Evolutionary conservation across 2,888 invertebrate species (phyloP).

Genomic region (Galeopsomyia nigrocyanea): DNA sequence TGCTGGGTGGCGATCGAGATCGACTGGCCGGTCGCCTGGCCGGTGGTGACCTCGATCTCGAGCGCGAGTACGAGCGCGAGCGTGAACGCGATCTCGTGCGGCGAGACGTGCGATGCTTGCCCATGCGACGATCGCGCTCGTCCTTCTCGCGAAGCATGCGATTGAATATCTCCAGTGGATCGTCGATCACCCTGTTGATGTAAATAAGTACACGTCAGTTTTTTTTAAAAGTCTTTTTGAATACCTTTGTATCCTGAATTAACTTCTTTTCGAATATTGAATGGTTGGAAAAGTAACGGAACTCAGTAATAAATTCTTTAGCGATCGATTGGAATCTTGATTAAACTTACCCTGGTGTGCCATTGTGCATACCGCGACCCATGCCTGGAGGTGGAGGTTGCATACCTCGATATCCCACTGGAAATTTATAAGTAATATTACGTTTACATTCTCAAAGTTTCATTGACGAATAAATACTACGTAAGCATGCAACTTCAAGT

Average conservation of each 20-base stretch:
- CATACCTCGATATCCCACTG: conserved; percentile 63
- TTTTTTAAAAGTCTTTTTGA: conserved; percentile 9
- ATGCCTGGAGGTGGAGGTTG: conserved; percentile 76
- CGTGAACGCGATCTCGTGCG: conserved; percentile 69
- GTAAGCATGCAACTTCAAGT: background rate
- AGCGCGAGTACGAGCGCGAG: conserved; percentile 70
- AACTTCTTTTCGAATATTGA: background rate
- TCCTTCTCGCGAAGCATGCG: conserved; percentile 89
- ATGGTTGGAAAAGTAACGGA: background rate
- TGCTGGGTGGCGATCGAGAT: conserved; percentile 67
- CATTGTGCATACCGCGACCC: conserved; percentile 68
- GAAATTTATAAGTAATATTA: background rate
- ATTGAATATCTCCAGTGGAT: conserved; percentile 89
- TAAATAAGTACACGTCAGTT: background rate
- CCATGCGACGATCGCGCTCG: conserved; percentile 77
- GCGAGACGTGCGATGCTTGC: conserved; percentile 73
- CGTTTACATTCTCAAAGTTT: background rate
- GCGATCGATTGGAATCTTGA: background rate
- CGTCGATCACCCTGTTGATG: conserved; percentile 78
- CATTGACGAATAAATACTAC: conserved; percentile 2
- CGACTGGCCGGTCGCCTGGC: conserved; percentile 53
- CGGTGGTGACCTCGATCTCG: conserved; percentile 63
- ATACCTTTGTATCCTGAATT: too few relatives aligned
- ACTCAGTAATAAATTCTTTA: background rate
- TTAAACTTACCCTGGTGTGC: conserved; percentile 71